Evolutionary conservation across 2,888 invertebrate genomes (phyloP).

Genomic region (Tipula confusa): DNA sequence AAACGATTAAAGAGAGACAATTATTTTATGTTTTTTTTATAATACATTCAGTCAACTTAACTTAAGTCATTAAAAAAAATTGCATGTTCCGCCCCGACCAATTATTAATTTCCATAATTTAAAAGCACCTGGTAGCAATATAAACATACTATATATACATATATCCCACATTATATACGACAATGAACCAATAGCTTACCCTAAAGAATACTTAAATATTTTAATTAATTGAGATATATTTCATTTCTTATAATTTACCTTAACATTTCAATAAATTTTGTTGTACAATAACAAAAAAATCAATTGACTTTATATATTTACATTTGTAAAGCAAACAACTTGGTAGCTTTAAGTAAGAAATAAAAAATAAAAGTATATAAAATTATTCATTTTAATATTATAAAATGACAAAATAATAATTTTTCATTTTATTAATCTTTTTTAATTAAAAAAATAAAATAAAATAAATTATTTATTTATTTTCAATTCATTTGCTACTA

Average conservation of each 20-base stretch:
- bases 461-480: background rate
- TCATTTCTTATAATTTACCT: background rate
- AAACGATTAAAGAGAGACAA: too few species aligned
- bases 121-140: background rate
- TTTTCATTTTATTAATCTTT: background rate
- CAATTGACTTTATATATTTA: background rate
- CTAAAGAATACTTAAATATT: background rate
- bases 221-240: background rate
- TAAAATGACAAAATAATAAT: constrained; percentile 20
- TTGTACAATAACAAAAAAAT: background rate
- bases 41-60: too few species aligned
- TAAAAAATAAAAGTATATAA: background rate
- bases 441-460: background rate
- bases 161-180: background rate
- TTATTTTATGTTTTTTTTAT: too few species aligned
- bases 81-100: too few species aligned
- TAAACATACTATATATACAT: too few species aligned
- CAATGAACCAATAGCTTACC: background rate
- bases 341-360: background rate
- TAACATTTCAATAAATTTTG: background rate
- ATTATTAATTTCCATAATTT: too few species aligned
- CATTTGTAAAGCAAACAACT: background rate
- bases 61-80: too few species aligned
- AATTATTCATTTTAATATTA: background rate
- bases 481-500: constrained; percentile 3